Base-by-base conservation (phyloP, 2,113 vertebrate genomes). In the Ivindomyrus marchei region DNA sequence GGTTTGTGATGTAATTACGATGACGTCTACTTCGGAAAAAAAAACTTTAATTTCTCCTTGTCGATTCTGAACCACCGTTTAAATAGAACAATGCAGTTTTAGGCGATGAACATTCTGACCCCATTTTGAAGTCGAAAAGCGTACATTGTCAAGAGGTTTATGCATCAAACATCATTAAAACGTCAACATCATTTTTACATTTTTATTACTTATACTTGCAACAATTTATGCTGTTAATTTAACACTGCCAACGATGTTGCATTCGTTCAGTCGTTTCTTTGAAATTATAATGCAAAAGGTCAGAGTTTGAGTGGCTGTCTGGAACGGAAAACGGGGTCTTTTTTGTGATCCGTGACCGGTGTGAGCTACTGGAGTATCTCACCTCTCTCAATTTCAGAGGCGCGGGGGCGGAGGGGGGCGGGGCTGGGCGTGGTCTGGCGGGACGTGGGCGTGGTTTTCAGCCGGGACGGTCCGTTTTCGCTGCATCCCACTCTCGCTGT, bases 401-500 rank as follows among this genome's bases (percentile, higher is more conserved):
- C 13, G 74, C 74, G 15, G 74, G 62, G n/a, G 3, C n/a, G 27
- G 10, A 1, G 27, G n/a, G 27, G 62, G 15, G n/a, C 62, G 62
- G 62, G 62, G 10, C 62, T 70, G 3, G 62, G 62, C 62, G 62
- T 70, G 62, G 62, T 9, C 46, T 31, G 13, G n/a, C 3, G n/a
- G 24, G 3, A 36, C 45, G 10, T 21, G 50, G 85, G 85, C 85
- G 27, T 36, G 85, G 50, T 2, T 52, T 49, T 50, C 21, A 24
- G 4, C n/a, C 11, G n/a, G 47, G n/a, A 19, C 39, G 9, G 17
- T 11, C 45, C 27, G 50, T 36, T 92, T 95, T 93, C 94, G 94
- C 93, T 95, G 93, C 93, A 93, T 92, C 93, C 93, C 93, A 95
- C 93, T 74, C 89, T 92, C 93, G 90, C 94, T 93, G 85, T 91